Base-by-base conservation (phyloP, 2,888 invertebrate species). In the Hipparchia semele region DNA sequence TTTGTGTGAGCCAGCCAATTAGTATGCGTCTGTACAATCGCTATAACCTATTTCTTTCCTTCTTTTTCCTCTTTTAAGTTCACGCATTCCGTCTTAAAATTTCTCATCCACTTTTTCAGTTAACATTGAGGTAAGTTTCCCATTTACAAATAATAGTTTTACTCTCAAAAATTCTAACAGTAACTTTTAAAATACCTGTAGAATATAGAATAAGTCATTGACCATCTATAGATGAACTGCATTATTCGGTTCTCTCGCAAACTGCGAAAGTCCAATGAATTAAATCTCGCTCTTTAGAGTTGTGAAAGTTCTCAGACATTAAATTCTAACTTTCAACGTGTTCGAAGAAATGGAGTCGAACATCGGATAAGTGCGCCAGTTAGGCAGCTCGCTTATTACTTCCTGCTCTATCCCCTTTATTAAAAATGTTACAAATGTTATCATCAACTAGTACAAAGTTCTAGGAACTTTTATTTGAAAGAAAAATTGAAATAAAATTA, bases 331-430 rank as follows among this genome's bases (percentile, higher is more conserved):
- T n/a, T 62, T 62, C 65, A n/a, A 68, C 59, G 49, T 68, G 68
- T 68, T 49, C 33, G 23, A 68, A 68, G 68, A 59, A 68, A 68
- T 60, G 23, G 46, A 68, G 46, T 68, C 51, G 59, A 68, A 61
- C 68, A 65, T 51, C 53, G 68, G 71, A 68, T 70, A 70, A 65
- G 60, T 68, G 70, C 70, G 53, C 62, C 45, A 58, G 46, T 71
- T 72, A 71, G 62, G 65, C 62, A 62, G 73, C 78, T 75, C 73
- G 77, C 73, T 77, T 80, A 81, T 79, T 78, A 77, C 78, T 79
- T 78, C 78, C 77, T 80, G 75, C 46, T 53, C 65, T 54, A 73
- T 68, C 72, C 68, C 58, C 72, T 71, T 74, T 73, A 74, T 73
- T 70, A 75, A 75, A 74, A 49, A 49, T 33, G 49, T 33, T 51